phyloP scores from a whole-genome alignment of 2,888 invertebrate genomes.

The Anthophora plumipes region DNA sequence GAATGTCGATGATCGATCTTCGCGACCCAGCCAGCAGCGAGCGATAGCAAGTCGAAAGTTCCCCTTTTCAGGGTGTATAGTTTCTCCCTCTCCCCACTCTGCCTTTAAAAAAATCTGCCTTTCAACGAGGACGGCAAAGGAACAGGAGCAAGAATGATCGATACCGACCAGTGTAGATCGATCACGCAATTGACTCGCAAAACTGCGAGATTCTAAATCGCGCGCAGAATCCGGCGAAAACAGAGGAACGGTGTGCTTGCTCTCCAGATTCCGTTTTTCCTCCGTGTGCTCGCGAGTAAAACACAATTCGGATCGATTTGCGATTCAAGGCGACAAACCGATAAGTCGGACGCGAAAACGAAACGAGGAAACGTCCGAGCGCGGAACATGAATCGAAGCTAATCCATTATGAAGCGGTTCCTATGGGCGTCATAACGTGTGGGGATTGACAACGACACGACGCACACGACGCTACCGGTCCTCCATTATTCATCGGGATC shows the following conservation, averaged over 20 bases:
- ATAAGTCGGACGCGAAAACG: conserved; percentile 31
- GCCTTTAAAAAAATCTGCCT: conserved; percentile 23
- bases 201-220: conserved; percentile 17
- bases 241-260: not conserved
- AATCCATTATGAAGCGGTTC: conserved; percentile 80
- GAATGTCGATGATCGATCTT: too few species aligned
- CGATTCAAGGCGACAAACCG: conserved; percentile 22
- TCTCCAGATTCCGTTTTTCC: too few species aligned
- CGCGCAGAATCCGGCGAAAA: not conserved
- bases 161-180: not conserved
- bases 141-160: not conserved
- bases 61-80: too few species aligned
- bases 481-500: conserved; percentile 82
- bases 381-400: conserved; percentile 59
- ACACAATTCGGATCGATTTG: conserved; percentile 16
- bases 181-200: conserved; percentile 36
- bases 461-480: conserved; percentile 70
- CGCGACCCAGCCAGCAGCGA: too few species aligned
- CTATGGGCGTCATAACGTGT: conserved; percentile 70
- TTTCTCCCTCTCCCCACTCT: too few species aligned
- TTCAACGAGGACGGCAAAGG: conserved; percentile 18
- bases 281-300: not conserved
- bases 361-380: conserved; percentile 29
- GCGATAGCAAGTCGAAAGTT: too few species aligned
- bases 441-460: conserved; percentile 80